Conservation (phyloP, 1,140 invertebrate genomes). For the Drosophila bipectinata region DNA sequence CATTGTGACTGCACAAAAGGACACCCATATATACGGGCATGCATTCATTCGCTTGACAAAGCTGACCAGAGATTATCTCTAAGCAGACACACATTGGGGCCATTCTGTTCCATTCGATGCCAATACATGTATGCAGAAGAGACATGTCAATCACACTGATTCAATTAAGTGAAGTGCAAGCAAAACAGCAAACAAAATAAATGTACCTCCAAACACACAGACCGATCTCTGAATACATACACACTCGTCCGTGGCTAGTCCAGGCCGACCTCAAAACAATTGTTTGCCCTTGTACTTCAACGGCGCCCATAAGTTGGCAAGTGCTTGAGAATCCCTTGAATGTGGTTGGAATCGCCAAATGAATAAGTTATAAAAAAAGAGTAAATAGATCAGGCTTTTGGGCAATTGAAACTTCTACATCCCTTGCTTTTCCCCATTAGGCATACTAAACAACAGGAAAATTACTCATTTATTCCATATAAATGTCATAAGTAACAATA, state of each 20-base stretch:
- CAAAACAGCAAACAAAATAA: constrained; percentile 18
- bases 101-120: constrained; percentile 10
- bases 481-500: constrained; percentile 35
- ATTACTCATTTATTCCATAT: constrained; percentile 12
- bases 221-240: constrained; percentile 20
- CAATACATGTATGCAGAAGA: constrained; percentile 29
- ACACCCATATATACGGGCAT: constrained; percentile 2
- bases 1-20: constrained; percentile 56
- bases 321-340: not conserved
- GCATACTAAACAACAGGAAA: not conserved
- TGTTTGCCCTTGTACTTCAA: constrained; percentile 27
- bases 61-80: constrained; percentile 38
- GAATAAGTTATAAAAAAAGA: constrained; percentile 1
- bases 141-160: constrained; percentile 70
- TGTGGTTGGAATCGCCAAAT: not conserved
- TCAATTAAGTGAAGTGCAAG: constrained; percentile 75
- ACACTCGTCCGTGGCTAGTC: not conserved
- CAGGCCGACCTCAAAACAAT: constrained; percentile 46
- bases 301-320: constrained; percentile 27
- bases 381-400: too few relatives aligned
- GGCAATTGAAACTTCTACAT: too few relatives aligned
- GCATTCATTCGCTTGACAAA: constrained; percentile 8
- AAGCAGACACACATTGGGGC: constrained; percentile 1
- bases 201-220: not conserved
- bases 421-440: not conserved